Percentiles rank a stretch among this genome's conserved stretches.
Conservation (phyloP, 2,888 invertebrate species). For the Rhorus exstirpatorius region DNA sequence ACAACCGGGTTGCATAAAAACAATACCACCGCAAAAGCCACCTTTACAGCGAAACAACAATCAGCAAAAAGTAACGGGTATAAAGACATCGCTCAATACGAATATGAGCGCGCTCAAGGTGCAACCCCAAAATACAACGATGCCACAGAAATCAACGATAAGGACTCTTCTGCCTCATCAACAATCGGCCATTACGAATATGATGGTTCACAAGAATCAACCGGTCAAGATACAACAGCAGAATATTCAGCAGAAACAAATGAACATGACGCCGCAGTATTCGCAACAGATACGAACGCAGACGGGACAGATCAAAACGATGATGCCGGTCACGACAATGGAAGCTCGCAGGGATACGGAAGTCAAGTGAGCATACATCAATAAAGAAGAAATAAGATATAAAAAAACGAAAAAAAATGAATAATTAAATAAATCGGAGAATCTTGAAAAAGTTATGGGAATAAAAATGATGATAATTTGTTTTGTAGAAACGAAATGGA, state of each 20-base stretch:
- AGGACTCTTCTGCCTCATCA: constrained; percentile 78
- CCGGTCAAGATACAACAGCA: constrained; percentile 80
- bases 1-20: constrained; percentile 83
- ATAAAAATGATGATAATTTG: not conserved
- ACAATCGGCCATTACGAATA: constrained; percentile 71
- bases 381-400: not conserved
- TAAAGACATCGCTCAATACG: constrained; percentile 81
- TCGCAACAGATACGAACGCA: constrained; percentile 76
- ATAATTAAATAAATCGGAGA: not conserved
- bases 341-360: constrained; percentile 79
- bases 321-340: constrained; percentile 75
- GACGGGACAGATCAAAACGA: constrained; percentile 80
- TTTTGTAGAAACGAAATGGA: constrained; percentile 77
- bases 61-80: constrained; percentile 87
- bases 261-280: constrained; percentile 76
- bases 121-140: constrained; percentile 67
- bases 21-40: constrained; percentile 82
- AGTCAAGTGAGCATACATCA: constrained; percentile 75
- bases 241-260: constrained; percentile 80
- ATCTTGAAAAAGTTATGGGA: not conserved
- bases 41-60: constrained; percentile 85
- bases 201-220: constrained; percentile 77
- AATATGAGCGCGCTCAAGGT: constrained; percentile 78
- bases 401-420: too few relatives aligned
- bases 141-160: constrained; percentile 76